Base-by-base conservation (phyloP, 2,113 vertebrate species). In the Takifugu bimaculatus region DNA sequence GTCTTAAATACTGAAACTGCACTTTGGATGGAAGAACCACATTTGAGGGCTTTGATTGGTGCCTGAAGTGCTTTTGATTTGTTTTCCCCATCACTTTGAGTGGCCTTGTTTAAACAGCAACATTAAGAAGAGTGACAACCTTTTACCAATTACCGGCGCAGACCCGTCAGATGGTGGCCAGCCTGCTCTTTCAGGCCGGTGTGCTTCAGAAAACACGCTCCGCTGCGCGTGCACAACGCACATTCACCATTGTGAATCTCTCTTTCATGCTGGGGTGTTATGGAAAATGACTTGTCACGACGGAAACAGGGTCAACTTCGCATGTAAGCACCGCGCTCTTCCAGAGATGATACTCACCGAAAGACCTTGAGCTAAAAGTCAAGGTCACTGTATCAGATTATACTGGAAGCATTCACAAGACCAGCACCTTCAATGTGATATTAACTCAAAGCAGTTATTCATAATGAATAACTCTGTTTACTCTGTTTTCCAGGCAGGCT, bases 91-190 rank as follows among this genome's bases (percentile, higher is more conserved):
- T 58, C 15, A 54, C 39, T 49, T 70, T 63, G 26, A 25, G 52
- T 10, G 62, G 62, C 52, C n/a, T 57, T 35, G 9, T 47, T 65
- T 61, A 53, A 55, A 71, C 78, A 68, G 62, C 61, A 66, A 60
- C 66, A 73, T 68, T 71, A 67, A 65, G 54, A 48, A 14, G 54
- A 49, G 42, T 63, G 49, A 13, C 35, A 15, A 32, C 15, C 26
- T 60, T 65, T 67, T 58, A 14, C 54, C 72, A 57, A 70, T 73
- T 61, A 54, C 45, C 42, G 6, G 44, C 35, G 26, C 1, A 0
- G 35, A 47, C 60, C 48, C 54, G 64, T 69, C 42, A 70, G 39
- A 65, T 55, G 12, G 55, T 54, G 53, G 32, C 7, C 15, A 26
- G 25, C 52, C 56, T 57, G 59, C 54, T 80, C 51, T 62, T 68